These are phyloP conservation scores for Nicator chloris DNA, from an alignment of 2,113 vertebrate species.

Conservation along the genomic window DNA sequence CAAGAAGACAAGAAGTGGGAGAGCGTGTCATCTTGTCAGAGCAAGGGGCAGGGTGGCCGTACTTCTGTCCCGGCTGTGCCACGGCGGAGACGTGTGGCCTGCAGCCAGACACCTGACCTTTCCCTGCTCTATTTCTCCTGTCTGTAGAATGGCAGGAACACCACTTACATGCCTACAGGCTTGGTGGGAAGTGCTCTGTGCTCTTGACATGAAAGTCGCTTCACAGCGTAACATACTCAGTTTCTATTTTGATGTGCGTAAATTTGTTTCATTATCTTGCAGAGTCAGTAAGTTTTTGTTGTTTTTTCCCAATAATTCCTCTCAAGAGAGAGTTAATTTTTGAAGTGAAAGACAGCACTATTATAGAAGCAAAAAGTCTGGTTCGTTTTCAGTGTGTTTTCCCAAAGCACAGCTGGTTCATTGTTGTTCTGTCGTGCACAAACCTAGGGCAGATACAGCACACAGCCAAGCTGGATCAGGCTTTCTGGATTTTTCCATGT, in stretches of 20 bases:
- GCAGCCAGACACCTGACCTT: slow-evolving; percentile 49
- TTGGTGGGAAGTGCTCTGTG: neutral
- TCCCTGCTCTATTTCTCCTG: neutral
- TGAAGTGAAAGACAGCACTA: neutral
- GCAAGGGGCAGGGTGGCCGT: neutral
- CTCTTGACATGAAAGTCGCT: neutral
- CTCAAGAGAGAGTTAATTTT: neutral
- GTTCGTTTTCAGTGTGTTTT: neutral
- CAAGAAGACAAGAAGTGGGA: neutral
- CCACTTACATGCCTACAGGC: neutral
- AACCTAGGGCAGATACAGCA: neutral
- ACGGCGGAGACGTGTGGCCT: neutral
- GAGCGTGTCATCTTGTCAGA: neutral
- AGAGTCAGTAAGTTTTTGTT: neutral
- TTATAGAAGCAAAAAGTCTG: neutral
- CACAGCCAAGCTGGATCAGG: neutral
- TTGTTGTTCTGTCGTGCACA: neutral
- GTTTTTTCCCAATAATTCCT: neutral
- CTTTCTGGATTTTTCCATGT: neutral
- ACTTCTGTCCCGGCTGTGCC: neutral
- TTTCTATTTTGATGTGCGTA: neutral
- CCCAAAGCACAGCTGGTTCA: neutral
- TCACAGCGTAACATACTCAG: fast-evolving
- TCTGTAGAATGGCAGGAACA: slow-evolving; percentile 1
- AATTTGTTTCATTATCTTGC: neutral